Evolutionary conservation across 2,797 vertebrate genomes (phyloP).

Genomic region (Echeneis naucrates): DNA sequence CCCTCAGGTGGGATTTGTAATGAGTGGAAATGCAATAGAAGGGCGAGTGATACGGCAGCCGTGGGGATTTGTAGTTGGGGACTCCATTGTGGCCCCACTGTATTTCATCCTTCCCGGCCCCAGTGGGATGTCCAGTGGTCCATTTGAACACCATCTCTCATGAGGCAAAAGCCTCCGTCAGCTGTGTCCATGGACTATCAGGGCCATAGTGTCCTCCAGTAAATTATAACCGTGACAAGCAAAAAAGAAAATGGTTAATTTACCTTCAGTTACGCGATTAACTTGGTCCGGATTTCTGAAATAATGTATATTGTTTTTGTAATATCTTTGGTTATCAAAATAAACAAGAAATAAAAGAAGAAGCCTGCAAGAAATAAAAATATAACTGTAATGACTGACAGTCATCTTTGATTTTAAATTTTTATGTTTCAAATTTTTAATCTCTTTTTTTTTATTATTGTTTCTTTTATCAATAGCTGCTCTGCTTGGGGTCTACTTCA

Average conservation of each 20-base stretch:
- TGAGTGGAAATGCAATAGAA: conserved; percentile 70
- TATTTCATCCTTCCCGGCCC: conserved; percentile 78
- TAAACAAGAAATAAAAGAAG: too few species aligned
- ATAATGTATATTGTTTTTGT: not conserved
- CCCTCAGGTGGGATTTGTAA: conserved; percentile 74
- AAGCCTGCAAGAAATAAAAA: not conserved
- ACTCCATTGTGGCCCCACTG: conserved; percentile 75
- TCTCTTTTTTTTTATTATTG: not conserved
- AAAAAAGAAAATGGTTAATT: conserved; percentile 33
- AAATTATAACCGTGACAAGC: conserved; percentile 49
- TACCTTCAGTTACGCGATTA: conserved; percentile 9
- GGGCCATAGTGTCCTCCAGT: conserved; percentile 27
- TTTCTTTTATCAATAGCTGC: not conserved
- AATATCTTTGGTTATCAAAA: too few species aligned
- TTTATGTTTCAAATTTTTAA: not conserved
- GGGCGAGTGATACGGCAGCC: conserved; percentile 72
- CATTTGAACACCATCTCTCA: conserved; percentile 69
- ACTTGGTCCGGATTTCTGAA: conserved; percentile 3
- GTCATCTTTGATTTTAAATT: not conserved
- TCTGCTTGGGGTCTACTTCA: not conserved
- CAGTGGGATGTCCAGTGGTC: conserved; percentile 76
- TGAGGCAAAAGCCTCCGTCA: conserved; percentile 50
- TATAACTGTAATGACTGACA: not conserved
- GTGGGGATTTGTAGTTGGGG: conserved; percentile 77
- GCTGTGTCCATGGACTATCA: conserved; percentile 56